A percentile compares a stretch with the other conserved stretches of the same genome.
These are phyloP conservation scores for Pseudoips prasinana DNA, from an alignment of 2,888 invertebrate genomes.

Conservation along the genomic window DNA sequence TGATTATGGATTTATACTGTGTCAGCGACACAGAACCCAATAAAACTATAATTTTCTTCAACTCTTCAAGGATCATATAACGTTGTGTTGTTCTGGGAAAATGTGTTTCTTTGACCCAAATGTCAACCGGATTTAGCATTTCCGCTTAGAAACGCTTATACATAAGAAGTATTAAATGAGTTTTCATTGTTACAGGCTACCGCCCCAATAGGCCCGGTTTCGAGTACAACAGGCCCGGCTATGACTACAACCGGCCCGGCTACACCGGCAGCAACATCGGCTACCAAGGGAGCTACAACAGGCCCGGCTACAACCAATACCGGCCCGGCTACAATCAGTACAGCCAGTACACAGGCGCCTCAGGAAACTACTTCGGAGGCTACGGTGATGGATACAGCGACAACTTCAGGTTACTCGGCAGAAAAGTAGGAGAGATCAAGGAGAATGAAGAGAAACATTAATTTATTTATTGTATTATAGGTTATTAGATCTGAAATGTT, in stretches of 20 bases:
- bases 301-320: slow-evolving; percentile 25
- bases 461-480: slow-evolving; percentile 7
- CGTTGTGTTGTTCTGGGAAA: too few relatives aligned
- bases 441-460: slow-evolving; percentile 43
- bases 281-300: slow-evolving; percentile 38
- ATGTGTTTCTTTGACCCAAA: too few relatives aligned
- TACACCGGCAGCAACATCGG: slow-evolving; percentile 33
- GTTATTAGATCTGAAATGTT: slow-evolving; percentile 30
- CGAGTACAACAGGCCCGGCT: slow-evolving; percentile 43
- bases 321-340: slow-evolving; percentile 35
- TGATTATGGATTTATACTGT: too few relatives aligned
- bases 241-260: slow-evolving; percentile 40
- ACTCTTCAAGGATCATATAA: too few relatives aligned
- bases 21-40: too few relatives aligned
- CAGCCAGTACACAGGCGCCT: slow-evolving; percentile 38
- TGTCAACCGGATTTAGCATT: too few relatives aligned
- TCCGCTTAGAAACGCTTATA: too few relatives aligned
- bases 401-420: slow-evolving; percentile 52
- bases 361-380: slow-evolving; percentile 57
- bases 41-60: too few relatives aligned
- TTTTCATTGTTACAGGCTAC: slow-evolving; percentile 53
- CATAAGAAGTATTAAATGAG: too few relatives aligned
- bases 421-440: slow-evolving; percentile 56
- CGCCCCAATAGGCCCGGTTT: slow-evolving; percentile 49
- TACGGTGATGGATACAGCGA: slow-evolving; percentile 57